Conservation (phyloP, 2,888 invertebrate species). For the Cerastis leucographa region DNA sequence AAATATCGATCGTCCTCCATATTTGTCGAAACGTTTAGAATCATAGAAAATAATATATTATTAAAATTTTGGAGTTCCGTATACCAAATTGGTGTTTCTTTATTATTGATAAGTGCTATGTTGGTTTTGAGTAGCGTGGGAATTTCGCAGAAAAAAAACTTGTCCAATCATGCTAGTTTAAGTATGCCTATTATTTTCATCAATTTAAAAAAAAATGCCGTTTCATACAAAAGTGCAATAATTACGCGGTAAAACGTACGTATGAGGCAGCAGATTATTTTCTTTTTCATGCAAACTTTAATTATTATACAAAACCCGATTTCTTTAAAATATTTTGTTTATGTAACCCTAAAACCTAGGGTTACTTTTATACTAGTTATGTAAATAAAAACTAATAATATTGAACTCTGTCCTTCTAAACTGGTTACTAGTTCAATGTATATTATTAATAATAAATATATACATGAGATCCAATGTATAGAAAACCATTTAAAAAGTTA, state of each 20-base stretch:
- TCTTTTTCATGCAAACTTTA: too few species aligned
- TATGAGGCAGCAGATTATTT: too few species aligned
- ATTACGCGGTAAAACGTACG: too few species aligned
- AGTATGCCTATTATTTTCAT: too few species aligned
- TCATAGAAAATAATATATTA: slow-evolving; percentile 28
- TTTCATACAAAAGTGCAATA: too few species aligned
- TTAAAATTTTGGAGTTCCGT: slow-evolving; percentile 43
- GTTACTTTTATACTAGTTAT: slow-evolving; percentile 25
- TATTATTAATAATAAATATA: not conserved
- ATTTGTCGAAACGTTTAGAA: slow-evolving; percentile 36
- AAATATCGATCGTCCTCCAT: slow-evolving; percentile 7
- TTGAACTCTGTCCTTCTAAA: slow-evolving; percentile 26
- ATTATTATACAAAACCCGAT: too few species aligned
- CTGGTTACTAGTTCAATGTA: slow-evolving; percentile 12
- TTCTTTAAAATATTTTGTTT: not conserved
- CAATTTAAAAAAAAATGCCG: too few species aligned
- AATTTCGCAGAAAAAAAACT: not conserved
- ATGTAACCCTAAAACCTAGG: slow-evolving; percentile 8
- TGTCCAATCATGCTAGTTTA: too few species aligned
- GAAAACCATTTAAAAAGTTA: slow-evolving; percentile 33
- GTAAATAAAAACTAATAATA: slow-evolving; percentile 23
- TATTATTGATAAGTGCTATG: not conserved
- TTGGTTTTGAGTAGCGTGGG: not conserved
- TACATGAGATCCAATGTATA: not conserved
- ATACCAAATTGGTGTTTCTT: slow-evolving; percentile 22